Evolutionary conservation across 2,888 invertebrate species (phyloP).

Genomic region (Hipparchia sbordonii): DNA sequence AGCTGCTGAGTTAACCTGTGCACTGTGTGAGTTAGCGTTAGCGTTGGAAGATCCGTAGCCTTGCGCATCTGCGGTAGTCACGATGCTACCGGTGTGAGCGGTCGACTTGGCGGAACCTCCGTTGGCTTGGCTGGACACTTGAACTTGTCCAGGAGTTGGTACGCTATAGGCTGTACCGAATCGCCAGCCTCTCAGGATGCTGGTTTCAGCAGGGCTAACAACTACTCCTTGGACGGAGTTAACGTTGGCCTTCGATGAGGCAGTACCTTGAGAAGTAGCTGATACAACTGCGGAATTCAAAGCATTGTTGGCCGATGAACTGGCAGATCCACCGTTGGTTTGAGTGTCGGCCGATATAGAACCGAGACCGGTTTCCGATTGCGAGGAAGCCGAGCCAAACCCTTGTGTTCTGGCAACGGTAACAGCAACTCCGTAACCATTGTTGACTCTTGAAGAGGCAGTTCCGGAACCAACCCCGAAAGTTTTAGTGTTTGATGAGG

Average conservation of each 20-base stretch:
- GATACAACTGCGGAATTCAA: conserved; percentile 50
- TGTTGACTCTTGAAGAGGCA: conserved; percentile 63
- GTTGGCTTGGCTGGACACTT: conserved; percentile 45
- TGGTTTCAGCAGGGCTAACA: conserved; percentile 52
- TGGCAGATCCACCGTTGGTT: conserved; percentile 52
- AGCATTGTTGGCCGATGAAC: conserved; percentile 50
- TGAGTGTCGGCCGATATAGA: conserved; percentile 49
- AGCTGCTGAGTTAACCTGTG: conserved; percentile 52
- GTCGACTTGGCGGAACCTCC: conserved; percentile 46
- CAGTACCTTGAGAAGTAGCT: conserved; percentile 57
- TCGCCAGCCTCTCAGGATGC: conserved; percentile 61
- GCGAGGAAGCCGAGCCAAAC: conserved; percentile 55
- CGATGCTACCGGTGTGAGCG: conserved; percentile 49
- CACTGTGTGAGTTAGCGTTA: conserved; percentile 54
- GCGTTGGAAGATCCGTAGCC: conserved; percentile 53
- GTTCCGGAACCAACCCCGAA: conserved; percentile 53
- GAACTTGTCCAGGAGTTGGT: conserved; percentile 51
- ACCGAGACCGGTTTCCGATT: conserved; percentile 52
- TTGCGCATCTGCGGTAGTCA: conserved; percentile 52
- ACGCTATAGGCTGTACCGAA: conserved; percentile 66
- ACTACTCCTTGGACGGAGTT: conserved; percentile 53
- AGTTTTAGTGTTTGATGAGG: conserved; percentile 61
- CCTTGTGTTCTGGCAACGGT: conserved; percentile 58
- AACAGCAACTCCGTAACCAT: conserved; percentile 52
- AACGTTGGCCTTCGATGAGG: conserved; percentile 59